Conservation (phyloP, 2,113 vertebrate species). For the Melanocharis versteri region DNA sequence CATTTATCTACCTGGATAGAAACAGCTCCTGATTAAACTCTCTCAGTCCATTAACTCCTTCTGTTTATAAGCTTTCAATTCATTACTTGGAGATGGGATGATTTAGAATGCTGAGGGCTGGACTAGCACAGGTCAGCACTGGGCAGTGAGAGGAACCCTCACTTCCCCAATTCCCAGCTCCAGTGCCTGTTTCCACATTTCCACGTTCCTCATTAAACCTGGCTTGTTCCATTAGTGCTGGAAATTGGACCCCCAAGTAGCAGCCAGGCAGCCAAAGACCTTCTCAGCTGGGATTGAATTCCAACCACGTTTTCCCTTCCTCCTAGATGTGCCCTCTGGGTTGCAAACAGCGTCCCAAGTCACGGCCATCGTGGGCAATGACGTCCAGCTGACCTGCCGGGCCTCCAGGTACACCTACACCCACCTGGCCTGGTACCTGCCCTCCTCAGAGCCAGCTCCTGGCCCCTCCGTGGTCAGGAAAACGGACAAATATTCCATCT, state of each 20-base stretch:
- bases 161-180: background rate
- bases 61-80: background rate
- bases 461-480: background rate
- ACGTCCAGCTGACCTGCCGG: slow-evolving; percentile 76
- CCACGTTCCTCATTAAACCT: background rate
- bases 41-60: background rate
- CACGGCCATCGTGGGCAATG: slow-evolving; percentile 70
- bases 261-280: background rate
- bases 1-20: background rate
- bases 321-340: slow-evolving; percentile 71
- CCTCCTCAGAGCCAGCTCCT: slow-evolving; percentile 54
- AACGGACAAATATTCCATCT: slow-evolving; percentile 73
- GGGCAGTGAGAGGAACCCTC: background rate
- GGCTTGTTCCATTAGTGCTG: background rate
- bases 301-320: background rate
- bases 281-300: background rate
- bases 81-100: background rate
- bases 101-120: background rate
- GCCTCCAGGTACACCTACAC: slow-evolving; percentile 82
- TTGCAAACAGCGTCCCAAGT: slow-evolving; percentile 65
- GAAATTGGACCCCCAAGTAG: background rate
- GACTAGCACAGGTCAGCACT: background rate
- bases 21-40: background rate
- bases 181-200: background rate
- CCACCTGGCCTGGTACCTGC: slow-evolving; percentile 76